Conservation (phyloP, 1,140 invertebrate genomes). For the Gonioctena quinquepunctata region DNA sequence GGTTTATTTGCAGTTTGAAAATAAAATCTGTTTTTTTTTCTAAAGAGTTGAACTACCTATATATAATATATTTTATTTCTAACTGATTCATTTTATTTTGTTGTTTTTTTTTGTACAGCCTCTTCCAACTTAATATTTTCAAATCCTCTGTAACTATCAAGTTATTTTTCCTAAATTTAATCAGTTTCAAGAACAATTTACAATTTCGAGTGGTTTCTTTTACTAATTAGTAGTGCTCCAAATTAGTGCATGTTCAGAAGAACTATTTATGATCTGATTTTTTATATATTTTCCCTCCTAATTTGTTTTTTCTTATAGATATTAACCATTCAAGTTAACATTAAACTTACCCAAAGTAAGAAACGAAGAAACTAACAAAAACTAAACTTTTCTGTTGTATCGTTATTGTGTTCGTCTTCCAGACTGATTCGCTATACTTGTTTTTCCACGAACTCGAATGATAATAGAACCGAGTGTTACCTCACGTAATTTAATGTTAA, state of each 20-base stretch:
- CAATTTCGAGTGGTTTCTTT: too few species aligned
- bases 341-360: slow-evolving; percentile 33
- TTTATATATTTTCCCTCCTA: background rate
- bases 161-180: too few species aligned
- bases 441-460: background rate
- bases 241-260: background rate
- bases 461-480: background rate
- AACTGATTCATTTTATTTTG: too few species aligned
- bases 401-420: slow-evolving; percentile 1
- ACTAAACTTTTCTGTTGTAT: background rate
- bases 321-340: slow-evolving; percentile 47
- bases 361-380: slow-evolving; percentile 9
- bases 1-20: too few species aligned
- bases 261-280: too few species aligned
- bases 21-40: too few species aligned
- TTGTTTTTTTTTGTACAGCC: too few species aligned
- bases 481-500: slow-evolving; percentile 43
- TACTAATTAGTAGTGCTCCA: background rate
- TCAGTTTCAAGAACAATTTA: too few species aligned
- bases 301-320: slow-evolving; percentile 13
- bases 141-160: too few species aligned
- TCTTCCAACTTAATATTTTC: too few species aligned
- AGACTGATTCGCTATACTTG: slow-evolving; percentile 8
- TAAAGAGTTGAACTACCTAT: too few species aligned
- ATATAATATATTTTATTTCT: too few species aligned